Percentiles rank a stretch among this genome's conserved stretches.
phyloP scores from a whole-genome alignment of 2,113 vertebrate species.

The Forbesichthys agassizii region DNA sequence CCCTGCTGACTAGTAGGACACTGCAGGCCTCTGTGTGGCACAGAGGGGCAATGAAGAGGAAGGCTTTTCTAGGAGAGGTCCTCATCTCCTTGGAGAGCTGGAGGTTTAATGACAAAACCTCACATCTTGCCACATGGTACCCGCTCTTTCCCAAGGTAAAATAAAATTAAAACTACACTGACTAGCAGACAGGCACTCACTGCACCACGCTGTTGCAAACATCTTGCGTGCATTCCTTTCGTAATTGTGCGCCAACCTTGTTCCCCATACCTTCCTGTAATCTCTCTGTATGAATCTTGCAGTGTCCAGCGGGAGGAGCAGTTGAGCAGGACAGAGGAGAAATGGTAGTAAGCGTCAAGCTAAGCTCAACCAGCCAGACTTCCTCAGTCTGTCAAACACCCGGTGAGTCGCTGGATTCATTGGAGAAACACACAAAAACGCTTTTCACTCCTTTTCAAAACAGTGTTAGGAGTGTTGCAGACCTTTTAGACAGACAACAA shows the following conservation, averaged over 20 bases:
- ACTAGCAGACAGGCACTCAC: not conserved
- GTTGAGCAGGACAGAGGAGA: slow-evolving; percentile 49
- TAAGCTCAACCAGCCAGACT: slow-evolving; percentile 48
- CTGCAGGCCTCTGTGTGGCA: slow-evolving; percentile 90
- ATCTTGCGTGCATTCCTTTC: not conserved
- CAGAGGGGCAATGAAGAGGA: slow-evolving; percentile 74
- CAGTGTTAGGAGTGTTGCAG: not conserved
- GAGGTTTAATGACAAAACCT: slow-evolving; percentile 73
- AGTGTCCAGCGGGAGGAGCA: slow-evolving; percentile 42
- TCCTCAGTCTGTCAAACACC: slow-evolving; percentile 29
- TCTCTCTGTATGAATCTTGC: not conserved
- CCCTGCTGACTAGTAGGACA: slow-evolving; percentile 76
- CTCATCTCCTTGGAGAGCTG: slow-evolving; percentile 80
- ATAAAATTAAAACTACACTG: too few species aligned
- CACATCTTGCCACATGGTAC: slow-evolving; percentile 78
- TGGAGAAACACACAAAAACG: not conserved
- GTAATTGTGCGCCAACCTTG: too few species aligned
- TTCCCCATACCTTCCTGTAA: not conserved
- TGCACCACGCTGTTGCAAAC: too few species aligned
- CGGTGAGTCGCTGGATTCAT: slow-evolving; percentile 43
- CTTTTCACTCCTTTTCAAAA: not conserved
- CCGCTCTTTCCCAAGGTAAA: slow-evolving; percentile 82
- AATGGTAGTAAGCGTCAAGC: slow-evolving; percentile 63
- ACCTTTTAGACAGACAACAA: not conserved
- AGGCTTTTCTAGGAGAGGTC: slow-evolving; percentile 87